Base-by-base conservation (phyloP, 2,888 invertebrate species). In the Fragum fragum region DNA sequence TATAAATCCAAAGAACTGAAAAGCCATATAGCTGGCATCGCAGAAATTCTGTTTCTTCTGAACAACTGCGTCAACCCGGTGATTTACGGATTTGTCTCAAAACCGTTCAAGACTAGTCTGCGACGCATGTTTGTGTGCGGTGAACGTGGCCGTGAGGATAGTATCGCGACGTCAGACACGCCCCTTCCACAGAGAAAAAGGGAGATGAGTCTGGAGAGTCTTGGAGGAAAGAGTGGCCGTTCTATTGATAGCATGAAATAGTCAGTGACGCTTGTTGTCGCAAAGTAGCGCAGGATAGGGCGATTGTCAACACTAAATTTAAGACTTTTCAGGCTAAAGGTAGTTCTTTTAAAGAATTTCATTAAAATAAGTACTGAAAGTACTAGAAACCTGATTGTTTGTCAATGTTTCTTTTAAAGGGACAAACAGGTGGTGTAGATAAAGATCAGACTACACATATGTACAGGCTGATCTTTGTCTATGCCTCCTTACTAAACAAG, bases 1-100 rank as follows among this genome's bases (percentile, higher is more conserved):
- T 82, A 72, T 53, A 52, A 73, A 0, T 76, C 81, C 0, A 53
- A 26, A 18, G 66, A 70, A 11, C 75, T 82, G 36, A 69, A 71
- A 39, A 69, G 42, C 7, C 79, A 82, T 52, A 80, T 80, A 26
- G 53, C n/a, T 7, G 66, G 73, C 18, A 77, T 82, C 23, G 66
- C 85, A 0, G 29, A 78, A 23, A 23, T 82, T 18, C 36, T 85
- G 9, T 85, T 82, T 47, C 70, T 85, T 2, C 16, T 73, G 0
- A 85, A 85, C 55, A 74, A 80, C 53, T 83, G 71, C 23, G 73
- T 85, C 7, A 85, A 85, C 32, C 85, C 85, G 26, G 78, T 80
- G 16, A 28, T 74, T 23, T 76, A 85, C 29, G 75, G 75, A 21
- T 85, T 85, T 61, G 52, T 85, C 63, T 85, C 85, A 3, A 70